Base-by-base conservation (phyloP, 1,140 invertebrate species). In the Eueides isabella region DNA sequence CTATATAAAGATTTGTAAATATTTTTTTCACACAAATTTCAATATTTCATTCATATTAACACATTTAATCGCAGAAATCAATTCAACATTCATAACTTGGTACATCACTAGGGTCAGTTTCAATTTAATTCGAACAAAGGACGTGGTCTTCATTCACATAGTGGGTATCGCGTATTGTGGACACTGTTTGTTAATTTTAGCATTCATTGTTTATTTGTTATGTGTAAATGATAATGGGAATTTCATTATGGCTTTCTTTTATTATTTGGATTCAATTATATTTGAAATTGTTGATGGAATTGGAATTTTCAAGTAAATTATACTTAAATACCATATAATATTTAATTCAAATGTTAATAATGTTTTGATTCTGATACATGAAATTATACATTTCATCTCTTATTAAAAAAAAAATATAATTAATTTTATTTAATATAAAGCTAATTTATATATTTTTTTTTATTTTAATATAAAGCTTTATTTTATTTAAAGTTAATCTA, bases 91-190 rank as follows among this genome's bases (percentile, higher is more conserved):
- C 48, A 7, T 19, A 55, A 55, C n/a, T n/a, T 7, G 3, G 41
- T 16, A 23, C 48, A 55, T 55, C 48, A 55, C 48, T 55, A 26
- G 19, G 48, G 48, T 55, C 48, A 55, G 9, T 55, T 55, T 55
- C 48, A 55, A 55, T 55, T 55, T 55, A 55, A 55, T 55, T 55
- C 48, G 48, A 55, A 55, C 48, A 55, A 55, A 55, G 26, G 48
- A 11, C 19, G 19, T 7, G 48, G 19, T 55, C 48, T 55, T 14
- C 48, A 55, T 55, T 55, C 48, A 23, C 16, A 44, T 19, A 44
- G 16, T 44, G 16, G 41, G 48, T 55, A 55, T 55, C 11, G 16
- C n/a, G 48, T 55, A 26, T 55, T 23, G 48, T 55, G n/a, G 48
- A 44, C 41, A 44, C 19, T 26, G 48, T 4, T 55, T 55, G 48